These are phyloP conservation scores for Meloidogyne hapla DNA, from an alignment of 1,140 invertebrate species.

Conservation along the genomic window DNA sequence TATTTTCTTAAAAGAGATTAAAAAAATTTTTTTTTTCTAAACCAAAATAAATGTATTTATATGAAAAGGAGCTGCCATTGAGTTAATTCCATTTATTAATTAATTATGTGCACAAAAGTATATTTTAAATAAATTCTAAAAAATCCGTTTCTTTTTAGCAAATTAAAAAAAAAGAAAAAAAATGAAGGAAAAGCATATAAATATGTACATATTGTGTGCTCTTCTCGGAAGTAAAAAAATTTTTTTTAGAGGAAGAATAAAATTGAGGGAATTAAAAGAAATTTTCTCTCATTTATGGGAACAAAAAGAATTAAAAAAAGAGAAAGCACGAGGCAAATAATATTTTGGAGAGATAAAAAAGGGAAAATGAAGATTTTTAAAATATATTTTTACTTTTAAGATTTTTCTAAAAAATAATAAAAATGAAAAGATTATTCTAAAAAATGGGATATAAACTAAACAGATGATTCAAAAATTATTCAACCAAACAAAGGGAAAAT, in stretches of 20 bases:
- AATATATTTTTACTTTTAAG: no score
- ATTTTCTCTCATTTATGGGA: not conserved
- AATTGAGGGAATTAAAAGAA: conserved; percentile 2
- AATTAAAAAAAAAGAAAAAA: not conserved
- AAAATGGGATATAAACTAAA: no score
- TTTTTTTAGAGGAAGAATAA: not conserved
- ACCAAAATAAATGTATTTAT: no score
- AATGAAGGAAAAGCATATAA: not conserved
- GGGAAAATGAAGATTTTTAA: not conserved
- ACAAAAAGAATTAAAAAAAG: not conserved
- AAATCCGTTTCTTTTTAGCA: not conserved
- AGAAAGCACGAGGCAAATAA: not conserved
- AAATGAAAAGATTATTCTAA: no score
- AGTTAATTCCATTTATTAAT: not conserved
- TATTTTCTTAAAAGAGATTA: no score
- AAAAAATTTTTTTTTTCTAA: no score
- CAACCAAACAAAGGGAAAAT: no score
- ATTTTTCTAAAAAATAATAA: no score
- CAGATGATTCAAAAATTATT: no score
- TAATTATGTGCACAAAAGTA: conserved; percentile 1
- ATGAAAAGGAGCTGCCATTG: no score
- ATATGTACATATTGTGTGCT: not conserved
- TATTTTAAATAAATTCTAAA: not conserved
- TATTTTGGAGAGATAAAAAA: not conserved
- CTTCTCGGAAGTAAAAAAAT: not conserved